Conservation (phyloP, 2,797 vertebrate species). For the Cirrhinus molitorella region DNA sequence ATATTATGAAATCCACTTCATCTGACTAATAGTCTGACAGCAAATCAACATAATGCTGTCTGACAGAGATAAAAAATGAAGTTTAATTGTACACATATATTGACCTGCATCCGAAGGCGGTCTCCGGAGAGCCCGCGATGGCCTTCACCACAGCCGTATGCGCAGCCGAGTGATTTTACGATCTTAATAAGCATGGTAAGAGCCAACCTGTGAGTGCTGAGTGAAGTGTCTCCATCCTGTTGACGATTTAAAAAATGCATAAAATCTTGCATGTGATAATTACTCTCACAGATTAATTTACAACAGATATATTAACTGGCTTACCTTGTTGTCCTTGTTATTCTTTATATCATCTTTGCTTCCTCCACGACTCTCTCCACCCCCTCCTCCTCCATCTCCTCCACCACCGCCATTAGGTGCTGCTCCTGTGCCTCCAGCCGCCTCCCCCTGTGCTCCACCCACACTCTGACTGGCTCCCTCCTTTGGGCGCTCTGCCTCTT, state of each 20-base stretch:
- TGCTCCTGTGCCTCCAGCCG: constrained; percentile 76
- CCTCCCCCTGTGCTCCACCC: constrained; percentile 78
- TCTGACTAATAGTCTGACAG: not conserved
- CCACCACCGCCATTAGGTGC: constrained; percentile 76
- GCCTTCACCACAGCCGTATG: constrained; percentile 97
- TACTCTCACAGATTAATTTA: not conserved
- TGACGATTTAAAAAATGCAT: constrained; percentile 8
- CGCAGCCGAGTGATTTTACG: constrained; percentile 97
- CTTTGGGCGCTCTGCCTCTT: constrained; percentile 87
- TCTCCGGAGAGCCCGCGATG: constrained; percentile 97
- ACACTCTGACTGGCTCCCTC: constrained; percentile 85
- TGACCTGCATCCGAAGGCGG: constrained; percentile 94
- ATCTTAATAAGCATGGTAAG: constrained; percentile 99
- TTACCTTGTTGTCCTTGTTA: constrained; percentile 91
- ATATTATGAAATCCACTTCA: not conserved
- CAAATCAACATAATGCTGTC: not conserved
- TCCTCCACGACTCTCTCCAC: constrained; percentile 82
- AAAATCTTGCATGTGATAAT: not conserved
- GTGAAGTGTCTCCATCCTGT: constrained; percentile 82
- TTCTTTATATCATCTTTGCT: constrained; percentile 93
- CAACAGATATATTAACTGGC: constrained; percentile 29
- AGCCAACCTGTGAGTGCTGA: constrained; percentile 92
- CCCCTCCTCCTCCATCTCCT: constrained; percentile 77
- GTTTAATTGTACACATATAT: constrained; percentile 16
- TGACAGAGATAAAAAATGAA: not conserved